These are phyloP conservation scores for Asarcornis scutulata DNA, from an alignment of 2,113 vertebrate species.

Conservation along the genomic window DNA sequence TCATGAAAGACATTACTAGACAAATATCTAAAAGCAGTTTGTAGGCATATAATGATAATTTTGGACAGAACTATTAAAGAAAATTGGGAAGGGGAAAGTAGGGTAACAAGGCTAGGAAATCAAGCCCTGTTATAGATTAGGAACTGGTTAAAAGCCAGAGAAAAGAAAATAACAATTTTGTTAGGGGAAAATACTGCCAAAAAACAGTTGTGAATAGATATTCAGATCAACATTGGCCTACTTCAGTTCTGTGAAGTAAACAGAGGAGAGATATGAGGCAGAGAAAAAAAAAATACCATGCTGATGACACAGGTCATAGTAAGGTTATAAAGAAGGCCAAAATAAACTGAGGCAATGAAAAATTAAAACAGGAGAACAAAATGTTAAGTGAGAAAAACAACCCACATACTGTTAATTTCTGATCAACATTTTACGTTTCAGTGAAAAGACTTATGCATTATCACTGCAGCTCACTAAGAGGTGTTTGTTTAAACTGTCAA, in stretches of 20 bases:
- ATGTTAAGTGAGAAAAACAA: not conserved
- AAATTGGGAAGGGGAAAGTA: not conserved
- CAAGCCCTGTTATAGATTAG: not conserved
- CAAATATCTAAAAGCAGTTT: not conserved
- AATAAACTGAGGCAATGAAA: constrained; percentile 14
- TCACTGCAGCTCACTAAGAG: not conserved
- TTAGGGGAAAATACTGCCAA: constrained; percentile 23
- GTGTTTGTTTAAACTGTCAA: not conserved
- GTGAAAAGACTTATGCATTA: not conserved
- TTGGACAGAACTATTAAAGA: not conserved
- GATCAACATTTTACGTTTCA: not conserved
- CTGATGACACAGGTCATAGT: constrained; percentile 16
- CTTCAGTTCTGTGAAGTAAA: constrained; percentile 31
- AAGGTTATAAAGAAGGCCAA: constrained; percentile 16
- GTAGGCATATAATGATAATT: not conserved
- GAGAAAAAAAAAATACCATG: not conserved
- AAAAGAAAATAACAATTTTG: not conserved
- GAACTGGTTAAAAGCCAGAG: not conserved
- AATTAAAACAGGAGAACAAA: not conserved
- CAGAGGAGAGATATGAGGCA: not conserved
- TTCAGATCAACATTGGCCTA: not conserved
- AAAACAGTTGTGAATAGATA: constrained; percentile 35
- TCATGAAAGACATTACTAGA: not conserved
- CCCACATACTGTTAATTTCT: not conserved
- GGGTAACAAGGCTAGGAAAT: not conserved